Evolutionary conservation across 2,797 vertebrate genomes (phyloP).

Genomic region (Acanthopagrus latus): DNA sequence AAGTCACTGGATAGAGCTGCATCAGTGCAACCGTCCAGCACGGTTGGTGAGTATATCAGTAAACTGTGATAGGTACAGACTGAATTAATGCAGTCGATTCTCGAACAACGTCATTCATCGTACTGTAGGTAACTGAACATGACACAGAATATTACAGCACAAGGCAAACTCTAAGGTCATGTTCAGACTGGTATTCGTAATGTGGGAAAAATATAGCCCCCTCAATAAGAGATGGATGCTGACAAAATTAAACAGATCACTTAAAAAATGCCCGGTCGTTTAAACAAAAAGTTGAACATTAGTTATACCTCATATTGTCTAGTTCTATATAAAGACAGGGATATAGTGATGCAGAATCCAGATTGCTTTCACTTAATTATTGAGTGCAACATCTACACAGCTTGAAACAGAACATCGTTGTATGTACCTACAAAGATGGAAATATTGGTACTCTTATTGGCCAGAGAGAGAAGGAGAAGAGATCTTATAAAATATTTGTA

Average conservation of each 20-base stretch:
- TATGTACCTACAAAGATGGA: no score
- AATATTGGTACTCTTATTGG: no score
- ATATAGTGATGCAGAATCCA: no score
- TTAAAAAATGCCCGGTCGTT: not conserved
- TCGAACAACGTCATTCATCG: not conserved
- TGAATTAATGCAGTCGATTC: not conserved
- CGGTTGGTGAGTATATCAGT: slow-evolving; percentile 82
- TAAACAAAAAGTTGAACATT: not conserved
- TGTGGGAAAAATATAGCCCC: not conserved
- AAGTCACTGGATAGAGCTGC: slow-evolving; percentile 89
- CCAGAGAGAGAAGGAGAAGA: no score
- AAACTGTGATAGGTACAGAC: no score
- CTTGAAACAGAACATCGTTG: no score
- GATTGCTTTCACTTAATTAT: no score
- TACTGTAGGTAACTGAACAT: not conserved
- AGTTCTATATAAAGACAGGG: no score
- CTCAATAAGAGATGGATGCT: not conserved
- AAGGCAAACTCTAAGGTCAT: not conserved
- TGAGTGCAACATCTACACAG: no score
- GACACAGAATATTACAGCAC: not conserved
- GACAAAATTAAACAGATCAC: not conserved
- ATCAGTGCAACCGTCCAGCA: slow-evolving; percentile 83
- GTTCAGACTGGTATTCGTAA: not conserved
- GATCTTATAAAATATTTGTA: not conserved
- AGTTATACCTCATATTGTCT: not conserved